Evolutionary conservation across 2,797 vertebrate genomes (phyloP), one percentile per base, ranked within the genome.

Genomic region (Chaetophractus vellerosus): DNA sequence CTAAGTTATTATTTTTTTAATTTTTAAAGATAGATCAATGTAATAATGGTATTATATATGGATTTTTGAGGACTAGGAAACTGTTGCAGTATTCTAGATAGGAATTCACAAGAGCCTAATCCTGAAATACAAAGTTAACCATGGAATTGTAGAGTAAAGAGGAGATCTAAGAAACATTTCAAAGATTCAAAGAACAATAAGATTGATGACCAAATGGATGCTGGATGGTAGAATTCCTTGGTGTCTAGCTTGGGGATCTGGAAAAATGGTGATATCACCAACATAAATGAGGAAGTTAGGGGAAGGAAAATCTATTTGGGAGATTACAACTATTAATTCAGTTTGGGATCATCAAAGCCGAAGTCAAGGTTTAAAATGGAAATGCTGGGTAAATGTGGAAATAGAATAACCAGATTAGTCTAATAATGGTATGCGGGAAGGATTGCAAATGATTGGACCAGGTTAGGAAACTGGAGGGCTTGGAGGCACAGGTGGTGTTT

Each of bases 71-170:
- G 59, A 71, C 11, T 80, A 88, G 19, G 72, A 80, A 38, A 21
- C 36, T 69, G 19, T 87, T 68, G 18, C 52, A 80, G 19, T 79
- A 83, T 66, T 92, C 24, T 71, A 83, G 26, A 59, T 11, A 74
- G 72, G 63, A 96, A 93, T 88, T 79, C 48, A 83, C 12, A 80
- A 66, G 71, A 88, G 88, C 52, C 61, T 81, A 59, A 82, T 75
- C 45, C 45, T 79, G 59, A 95, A 83, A 88, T 28, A 94, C 31
- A 57, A 69, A 89, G 52, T 2, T 63, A 74, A 90, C 52, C 86
- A 72, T 82, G 31, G 83, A 94, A 94, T 86, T 91, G 63, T 50
- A 93, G 57, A 45, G 92, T 15, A 90, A 88, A 94, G 50, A 28
- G 45, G 92, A 86, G 84, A 33, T 66, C 52, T 89, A 45, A 80